Evolutionary conservation across 2,888 invertebrate species (phyloP), one percentile per base, ranked within the genome.

Genomic region (Heliconius erato): DNA sequence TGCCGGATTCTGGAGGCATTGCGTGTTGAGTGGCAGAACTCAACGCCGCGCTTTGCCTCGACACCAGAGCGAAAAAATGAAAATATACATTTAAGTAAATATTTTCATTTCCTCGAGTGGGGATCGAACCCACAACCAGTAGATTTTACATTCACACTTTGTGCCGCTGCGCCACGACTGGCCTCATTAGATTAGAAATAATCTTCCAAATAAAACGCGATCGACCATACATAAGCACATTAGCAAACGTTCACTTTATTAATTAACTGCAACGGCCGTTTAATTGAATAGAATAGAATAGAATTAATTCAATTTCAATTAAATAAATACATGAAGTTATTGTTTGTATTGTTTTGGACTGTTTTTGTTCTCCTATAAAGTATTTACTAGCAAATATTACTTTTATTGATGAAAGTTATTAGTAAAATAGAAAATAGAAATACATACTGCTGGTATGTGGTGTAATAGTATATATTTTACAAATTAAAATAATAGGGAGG

Each of bases 181-280:
- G 32, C 32, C 32, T 32, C 32, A 32, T 32, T 32, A 32, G 32
- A 32, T 32, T 32, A 71, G 40, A 71, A n/a, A 71, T 40, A 71
- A 74, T 23, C 23, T 14, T 59, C n/a, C 14, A 59, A 6, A 74
- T 59, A 32, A 32, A 32, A 35, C 32, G 32, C 32, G 35, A 54
- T 74, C 32, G 23, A 74, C 32, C 32, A 23, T n/a, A 59, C n/a
- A 59, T 32, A 28, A 59, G 59, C n/a, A n/a, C 5, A 59, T 59
- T 74, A 59, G 23, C 74, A 35, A n/a, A n/a, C 74, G n/a, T 59
- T 74, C 54, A 32, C n/a, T 76, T 74, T 74, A 74, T 74, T 76
- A 76, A 35, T 76, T 35, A 76, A 76, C 59, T 59, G 59, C n/a
- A n/a, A 74, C 12, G 35, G 59, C 32, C n/a, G 32, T 16, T 76